Evolutionary conservation across 2,113 vertebrate species (phyloP), one percentile per base, ranked within the genome.

Genomic region (Lepus americanus): DNA sequence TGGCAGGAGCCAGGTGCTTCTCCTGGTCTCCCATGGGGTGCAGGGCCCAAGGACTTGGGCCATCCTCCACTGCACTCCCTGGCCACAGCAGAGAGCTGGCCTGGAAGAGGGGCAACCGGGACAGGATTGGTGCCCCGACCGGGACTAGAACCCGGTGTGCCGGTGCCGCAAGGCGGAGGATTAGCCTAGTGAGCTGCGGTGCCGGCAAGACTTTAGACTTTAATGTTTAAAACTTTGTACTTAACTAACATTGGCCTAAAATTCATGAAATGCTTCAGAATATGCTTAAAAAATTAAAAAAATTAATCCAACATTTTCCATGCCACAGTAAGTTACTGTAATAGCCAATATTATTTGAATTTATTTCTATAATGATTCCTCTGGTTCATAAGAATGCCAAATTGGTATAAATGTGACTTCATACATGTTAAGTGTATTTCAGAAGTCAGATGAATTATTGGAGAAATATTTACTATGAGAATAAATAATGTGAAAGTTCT

Each of bases 401-500:
- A 64, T 2, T 83, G 63, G 55, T 12, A 72, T 69, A 69, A 70
- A 44, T 19, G 13, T 78, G 25, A 36, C 25, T 90, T 91, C 44
- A 84, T 6, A 94, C 0, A 8, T 66, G 33, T 85, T 33, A 86
- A 49, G 1, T 80, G 39, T 31, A 86, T 49, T 20, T 61, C 80
- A 80, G 23, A 89, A 80, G 31, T 72, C 72, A 59, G 19, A 29
- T 4, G 49, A 94, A 84, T 49, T 92, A 92, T 61, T 63, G 73
- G 2, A 59, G 66, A 80, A 92, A 70, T 16, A 39, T 64, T 53
- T n/a, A 39, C 25, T 55, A 72, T 85, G 73, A 85, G 16, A 55
- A 29, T 84, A 49, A 95, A 70, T 83, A 88, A 81, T 92, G 59
- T 64, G 31, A 70, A 77, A 69, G 39, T 72, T 17, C 66, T 44